Conservation (phyloP, 2,888 invertebrate species). For the Sepiola atlantica region DNA sequence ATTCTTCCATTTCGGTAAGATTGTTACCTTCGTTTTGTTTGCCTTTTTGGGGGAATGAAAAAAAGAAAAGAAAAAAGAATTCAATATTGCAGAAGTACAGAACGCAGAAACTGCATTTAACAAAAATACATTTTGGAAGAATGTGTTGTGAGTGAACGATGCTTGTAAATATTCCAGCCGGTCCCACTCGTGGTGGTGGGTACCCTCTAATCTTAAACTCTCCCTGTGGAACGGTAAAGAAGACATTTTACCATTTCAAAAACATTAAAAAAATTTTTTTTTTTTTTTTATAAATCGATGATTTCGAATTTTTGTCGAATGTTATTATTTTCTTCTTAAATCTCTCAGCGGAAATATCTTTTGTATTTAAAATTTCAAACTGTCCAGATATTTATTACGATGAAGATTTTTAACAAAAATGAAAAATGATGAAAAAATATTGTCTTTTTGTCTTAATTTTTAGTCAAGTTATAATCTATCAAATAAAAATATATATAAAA, state of each 20-base stretch:
- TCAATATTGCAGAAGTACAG: neutral
- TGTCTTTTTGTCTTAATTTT: neutral
- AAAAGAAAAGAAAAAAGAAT: neutral
- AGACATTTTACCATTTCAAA: neutral
- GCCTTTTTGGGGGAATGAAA: neutral
- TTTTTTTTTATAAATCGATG: neutral
- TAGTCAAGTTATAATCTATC: no score
- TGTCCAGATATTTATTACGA: conserved; percentile 32
- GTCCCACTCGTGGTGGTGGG: neutral
- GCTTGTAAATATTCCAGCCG: neutral
- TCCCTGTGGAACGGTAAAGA: neutral
- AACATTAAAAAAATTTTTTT: neutral
- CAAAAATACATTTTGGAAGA: neutral
- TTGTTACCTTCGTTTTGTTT: neutral
- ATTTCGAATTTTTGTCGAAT: neutral
- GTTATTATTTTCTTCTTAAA: neutral
- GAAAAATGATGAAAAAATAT: neutral
- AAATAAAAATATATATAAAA: no score
- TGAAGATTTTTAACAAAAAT: conserved; percentile 24
- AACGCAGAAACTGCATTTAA: neutral
- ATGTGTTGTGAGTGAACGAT: neutral
- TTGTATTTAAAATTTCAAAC: conserved; percentile 1
- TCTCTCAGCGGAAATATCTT: neutral
- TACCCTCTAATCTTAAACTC: neutral
- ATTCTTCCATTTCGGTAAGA: conserved; percentile 1